Base-by-base conservation (phyloP, 2,113 vertebrate genomes). In the Tyrannus savana region DNA sequence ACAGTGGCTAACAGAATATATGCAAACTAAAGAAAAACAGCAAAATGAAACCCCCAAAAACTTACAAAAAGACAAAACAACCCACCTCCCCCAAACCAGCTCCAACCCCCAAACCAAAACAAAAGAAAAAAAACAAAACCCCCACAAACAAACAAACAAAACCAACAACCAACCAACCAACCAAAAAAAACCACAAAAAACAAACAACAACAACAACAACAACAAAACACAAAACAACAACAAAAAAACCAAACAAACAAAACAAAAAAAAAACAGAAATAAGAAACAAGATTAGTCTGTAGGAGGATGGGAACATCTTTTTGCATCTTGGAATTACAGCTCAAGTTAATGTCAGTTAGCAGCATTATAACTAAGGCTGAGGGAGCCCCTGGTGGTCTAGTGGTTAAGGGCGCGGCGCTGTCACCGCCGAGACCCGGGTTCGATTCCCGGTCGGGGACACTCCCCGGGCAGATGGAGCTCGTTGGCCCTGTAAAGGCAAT, bases 21-120 rank as follows among this genome's bases (percentile, higher is more conserved):
- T 46, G 5, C 3, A 17, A 6, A 35, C 39, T 7, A 35, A 84
- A 63, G 37, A 82, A 8, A 0, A 1, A 14, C 1, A 19, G 28
- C 27, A 30, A 63, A 41, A 14, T 19, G 24, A 64, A 47, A 12
- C 11, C 3, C 10, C 15, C n/a, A 9, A 6, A 3, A 6, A 4
- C 13, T 3, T 25, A 6, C 5, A 18, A 41, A 69, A 25, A 12
- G 19, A 9, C 12, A 89, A 63, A 69, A 11, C 14, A 53, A 53
- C 3, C 10, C 3, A 4, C 1, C 8, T 4, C 5, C 7, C 8
- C 0, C 0, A 4, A 25, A 73, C 9, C 42, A 52, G 4, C 21
- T 41, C 30, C 37, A 37, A 14, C 5, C 21, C 8, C 6, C 18
- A 44, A 64, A 63, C 28, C 11, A 44, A 50, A 63, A 12, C 37